Conservation (phyloP, 2,888 invertebrate genomes). For the Drosophila lutescens region DNA sequence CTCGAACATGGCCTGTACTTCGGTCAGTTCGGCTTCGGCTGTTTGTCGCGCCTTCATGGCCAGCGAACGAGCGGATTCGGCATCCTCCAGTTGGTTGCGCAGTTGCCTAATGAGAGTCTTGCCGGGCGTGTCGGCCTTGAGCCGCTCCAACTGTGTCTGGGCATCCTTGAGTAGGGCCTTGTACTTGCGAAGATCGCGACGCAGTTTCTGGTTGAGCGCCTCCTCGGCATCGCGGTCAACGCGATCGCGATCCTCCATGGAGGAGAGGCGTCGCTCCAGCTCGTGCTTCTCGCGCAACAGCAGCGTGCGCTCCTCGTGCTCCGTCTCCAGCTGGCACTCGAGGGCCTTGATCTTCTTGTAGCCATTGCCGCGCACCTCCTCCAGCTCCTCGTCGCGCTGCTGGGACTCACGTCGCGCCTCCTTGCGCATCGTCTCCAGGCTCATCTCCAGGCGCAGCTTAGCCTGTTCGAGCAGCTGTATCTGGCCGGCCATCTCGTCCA, state of each 20-base stretch:
- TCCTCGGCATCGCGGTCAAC: constrained; percentile 90
- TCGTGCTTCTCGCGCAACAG: constrained; percentile 95
- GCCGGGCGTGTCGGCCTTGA: constrained; percentile 93
- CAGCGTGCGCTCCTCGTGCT: constrained; percentile 95
- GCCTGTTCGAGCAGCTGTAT: constrained; percentile 95
- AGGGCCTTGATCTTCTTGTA: constrained; percentile 96
- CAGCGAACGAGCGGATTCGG: constrained; percentile 92
- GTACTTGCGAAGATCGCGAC: constrained; percentile 94
- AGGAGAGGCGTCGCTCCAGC: constrained; percentile 92
- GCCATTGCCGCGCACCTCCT: constrained; percentile 94
- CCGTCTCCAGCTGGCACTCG: constrained; percentile 95
- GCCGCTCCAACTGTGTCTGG: constrained; percentile 94
- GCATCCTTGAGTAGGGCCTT: constrained; percentile 96
- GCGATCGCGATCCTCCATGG: constrained; percentile 91
- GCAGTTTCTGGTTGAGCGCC: constrained; percentile 89
- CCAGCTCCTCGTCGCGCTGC: constrained; percentile 96
- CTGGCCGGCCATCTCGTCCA: constrained; percentile 97
- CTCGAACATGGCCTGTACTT: constrained; percentile 92
- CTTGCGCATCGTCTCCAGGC: constrained; percentile 95
- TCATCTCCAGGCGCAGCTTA: constrained; percentile 96
- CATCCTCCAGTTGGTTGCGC: constrained; percentile 94
- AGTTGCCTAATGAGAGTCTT: constrained; percentile 91
- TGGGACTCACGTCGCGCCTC: constrained; percentile 95
- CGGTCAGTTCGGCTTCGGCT: constrained; percentile 93
- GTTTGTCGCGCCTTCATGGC: constrained; percentile 94